Evolutionary conservation across 2,888 invertebrate species (phyloP).

Genomic region (Brachyptera putata): DNA sequence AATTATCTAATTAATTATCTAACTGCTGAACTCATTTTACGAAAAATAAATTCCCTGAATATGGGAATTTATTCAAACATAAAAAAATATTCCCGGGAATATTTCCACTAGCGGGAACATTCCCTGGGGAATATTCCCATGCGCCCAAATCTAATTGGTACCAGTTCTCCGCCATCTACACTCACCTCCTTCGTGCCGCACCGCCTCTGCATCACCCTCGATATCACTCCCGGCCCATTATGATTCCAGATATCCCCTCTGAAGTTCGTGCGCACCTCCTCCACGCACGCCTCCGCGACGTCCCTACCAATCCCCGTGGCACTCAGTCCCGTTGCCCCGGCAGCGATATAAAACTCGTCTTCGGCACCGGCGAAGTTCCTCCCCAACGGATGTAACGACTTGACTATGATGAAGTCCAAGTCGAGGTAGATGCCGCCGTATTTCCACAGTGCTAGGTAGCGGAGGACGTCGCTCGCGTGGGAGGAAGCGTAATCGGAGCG

Average conservation of each 20-base stretch:
- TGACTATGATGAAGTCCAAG: not conserved
- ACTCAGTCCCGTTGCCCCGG: not conserved
- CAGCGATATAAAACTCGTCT: not conserved
- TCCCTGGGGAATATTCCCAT: no score
- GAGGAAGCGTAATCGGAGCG: not conserved
- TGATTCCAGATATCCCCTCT: not conserved
- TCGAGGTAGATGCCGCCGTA: not conserved
- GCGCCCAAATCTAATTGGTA: no score
- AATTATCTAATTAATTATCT: no score
- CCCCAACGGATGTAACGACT: not conserved
- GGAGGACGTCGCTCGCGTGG: not conserved
- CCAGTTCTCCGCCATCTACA: no score
- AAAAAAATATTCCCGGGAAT: no score
- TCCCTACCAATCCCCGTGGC: not conserved
- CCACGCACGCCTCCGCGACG: not conserved
- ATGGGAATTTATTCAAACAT: no score
- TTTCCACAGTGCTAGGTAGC: not conserved
- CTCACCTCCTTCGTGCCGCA: no score
- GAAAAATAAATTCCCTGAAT: no score
- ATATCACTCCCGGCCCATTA: not conserved
- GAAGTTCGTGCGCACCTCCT: not conserved
- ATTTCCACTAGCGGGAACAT: no score
- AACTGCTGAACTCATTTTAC: no score
- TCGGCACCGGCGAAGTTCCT: not conserved
- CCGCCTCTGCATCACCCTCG: not conserved